A percentile compares a stretch with the other conserved stretches of the same genome.
phyloP scores from a whole-genome alignment of 2,888 invertebrate genomes.

The Lamproptera curius region DNA sequence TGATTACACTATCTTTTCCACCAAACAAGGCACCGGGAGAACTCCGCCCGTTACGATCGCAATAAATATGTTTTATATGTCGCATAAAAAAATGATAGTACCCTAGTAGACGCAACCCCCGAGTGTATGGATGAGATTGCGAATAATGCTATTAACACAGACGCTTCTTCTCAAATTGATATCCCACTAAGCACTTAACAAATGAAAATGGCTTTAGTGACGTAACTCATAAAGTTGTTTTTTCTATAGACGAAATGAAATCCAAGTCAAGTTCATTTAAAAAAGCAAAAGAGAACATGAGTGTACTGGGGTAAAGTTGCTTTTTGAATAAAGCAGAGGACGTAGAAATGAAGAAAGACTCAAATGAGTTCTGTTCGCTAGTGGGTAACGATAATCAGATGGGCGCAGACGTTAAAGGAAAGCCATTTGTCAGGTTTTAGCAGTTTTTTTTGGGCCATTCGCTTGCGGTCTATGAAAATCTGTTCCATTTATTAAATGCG shows the following conservation, averaged over 20 bases:
- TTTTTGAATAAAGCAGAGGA: constrained; percentile 32
- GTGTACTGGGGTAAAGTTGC: constrained; percentile 30
- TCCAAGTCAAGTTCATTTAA: constrained; percentile 36
- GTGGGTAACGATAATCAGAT: constrained; percentile 78
- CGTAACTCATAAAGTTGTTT: constrained; percentile 31
- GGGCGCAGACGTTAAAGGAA: constrained; percentile 78
- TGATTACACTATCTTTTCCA: constrained; percentile 48
- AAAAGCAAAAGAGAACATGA: constrained; percentile 38
- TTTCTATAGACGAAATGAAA: constrained; percentile 27
- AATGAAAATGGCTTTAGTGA: constrained; percentile 39
- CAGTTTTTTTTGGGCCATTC: constrained; percentile 73
- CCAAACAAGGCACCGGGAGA: constrained; percentile 64
- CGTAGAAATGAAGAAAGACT: constrained; percentile 57
- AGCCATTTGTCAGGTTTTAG: constrained; percentile 76
- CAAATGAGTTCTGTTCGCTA: constrained; percentile 76
- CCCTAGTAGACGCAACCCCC: constrained; percentile 67
- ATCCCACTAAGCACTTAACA: constrained; percentile 49
- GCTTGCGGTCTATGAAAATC: constrained; percentile 70
- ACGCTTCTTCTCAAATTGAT: constrained; percentile 78
- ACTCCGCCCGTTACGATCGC: constrained; percentile 73
- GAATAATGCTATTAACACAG: constrained; percentile 79
- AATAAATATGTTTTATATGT: constrained; percentile 79
- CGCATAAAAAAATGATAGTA: constrained; percentile 74
- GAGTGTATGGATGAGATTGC: constrained; percentile 78
- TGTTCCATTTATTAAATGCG: constrained; percentile 71